Conservation (phyloP, 2,797 vertebrate genomes). For the Setipinna tenuifilis region DNA sequence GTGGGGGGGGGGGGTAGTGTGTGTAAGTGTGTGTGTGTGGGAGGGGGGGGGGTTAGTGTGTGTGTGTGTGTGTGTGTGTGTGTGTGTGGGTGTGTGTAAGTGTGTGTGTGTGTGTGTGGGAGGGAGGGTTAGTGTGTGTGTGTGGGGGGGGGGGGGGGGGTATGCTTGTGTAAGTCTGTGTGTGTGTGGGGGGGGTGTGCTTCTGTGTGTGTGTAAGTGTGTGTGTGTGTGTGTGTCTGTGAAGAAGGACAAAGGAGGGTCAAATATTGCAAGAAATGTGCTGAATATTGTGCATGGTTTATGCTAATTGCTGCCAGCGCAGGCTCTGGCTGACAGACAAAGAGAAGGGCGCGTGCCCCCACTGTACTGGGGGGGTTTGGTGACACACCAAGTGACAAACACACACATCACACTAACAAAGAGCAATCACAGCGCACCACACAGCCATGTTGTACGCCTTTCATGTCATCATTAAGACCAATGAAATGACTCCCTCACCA, state of each 20-base stretch:
- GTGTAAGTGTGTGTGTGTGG: background rate
- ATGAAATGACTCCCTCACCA: background rate
- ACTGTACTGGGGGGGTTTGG: background rate
- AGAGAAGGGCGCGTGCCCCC: conserved; percentile 14
- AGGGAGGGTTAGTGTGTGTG: conserved; percentile 59
- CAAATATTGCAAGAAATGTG: conserved; percentile 47
- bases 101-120: background rate
- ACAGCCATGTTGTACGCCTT: conserved; percentile 42
- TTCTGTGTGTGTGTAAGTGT: background rate
- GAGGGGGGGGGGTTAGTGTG: conserved; percentile 31
- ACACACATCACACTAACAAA: conserved; percentile 43
- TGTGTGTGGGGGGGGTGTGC: conserved; percentile 32
- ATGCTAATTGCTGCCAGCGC: conserved; percentile 26
- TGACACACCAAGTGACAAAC: conserved; percentile 42
- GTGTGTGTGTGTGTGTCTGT: conserved; percentile 28
- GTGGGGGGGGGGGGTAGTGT: conserved; percentile 31
- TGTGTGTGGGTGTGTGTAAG: conserved; percentile 12
- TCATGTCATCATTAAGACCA: conserved; percentile 8
- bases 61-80: conserved; percentile 51
- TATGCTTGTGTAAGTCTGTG: conserved; percentile 37
- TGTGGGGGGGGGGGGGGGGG: conserved; percentile 21
- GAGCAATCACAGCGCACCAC: conserved; percentile 39
- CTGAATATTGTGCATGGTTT: conserved; percentile 37
- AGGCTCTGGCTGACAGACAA: background rate
- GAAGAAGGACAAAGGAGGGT: conserved; percentile 58